A percentile compares a stretch with the other conserved stretches of the same genome.
Evolutionary conservation across 2,113 vertebrate species (phyloP).

Genomic region (Syngnathoides biaculeatus): DNA sequence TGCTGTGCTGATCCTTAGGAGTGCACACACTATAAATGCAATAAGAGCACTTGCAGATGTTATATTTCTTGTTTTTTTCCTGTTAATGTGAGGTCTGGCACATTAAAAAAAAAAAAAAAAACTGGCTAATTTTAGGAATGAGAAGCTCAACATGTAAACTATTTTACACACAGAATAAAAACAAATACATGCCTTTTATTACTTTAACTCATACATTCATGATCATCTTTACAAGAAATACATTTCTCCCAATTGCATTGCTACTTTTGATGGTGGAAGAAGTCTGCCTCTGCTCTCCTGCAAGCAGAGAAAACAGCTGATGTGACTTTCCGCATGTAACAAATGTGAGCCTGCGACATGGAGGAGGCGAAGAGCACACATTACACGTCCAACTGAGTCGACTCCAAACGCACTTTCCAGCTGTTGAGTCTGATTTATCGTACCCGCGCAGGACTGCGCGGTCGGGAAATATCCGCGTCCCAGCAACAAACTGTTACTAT

Average conservation of each 20-base stretch:
- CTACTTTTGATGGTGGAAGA: background rate
- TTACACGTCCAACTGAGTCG: constrained; percentile 13
- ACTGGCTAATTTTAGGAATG: too few relatives aligned
- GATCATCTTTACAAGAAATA: background rate
- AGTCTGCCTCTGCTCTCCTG: background rate
- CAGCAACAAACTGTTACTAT: constrained; percentile 27
- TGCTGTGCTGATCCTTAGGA: too few relatives aligned
- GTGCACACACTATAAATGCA: too few relatives aligned
- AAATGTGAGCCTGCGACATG: constrained; percentile 36
- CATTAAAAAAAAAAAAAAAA: too few relatives aligned
- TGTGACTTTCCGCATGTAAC: constrained; percentile 6
- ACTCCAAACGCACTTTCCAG: constrained; percentile 19
- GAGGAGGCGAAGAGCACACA: constrained; percentile 20
- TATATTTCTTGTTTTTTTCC: too few relatives aligned
- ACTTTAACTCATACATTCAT: background rate
- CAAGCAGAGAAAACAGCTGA: constrained; percentile 8
- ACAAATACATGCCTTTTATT: too few relatives aligned
- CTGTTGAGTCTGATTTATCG: constrained; percentile 10
- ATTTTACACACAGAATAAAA: too few relatives aligned
- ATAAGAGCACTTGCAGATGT: too few relatives aligned
- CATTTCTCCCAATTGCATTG: too few relatives aligned
- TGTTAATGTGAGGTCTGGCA: too few relatives aligned
- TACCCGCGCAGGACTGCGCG: constrained; percentile 4
- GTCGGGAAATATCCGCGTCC: constrained; percentile 8
- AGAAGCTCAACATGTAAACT: too few relatives aligned